phyloP scores from a whole-genome alignment of 2,797 vertebrate species.

The Trachops cirrhosus region DNA sequence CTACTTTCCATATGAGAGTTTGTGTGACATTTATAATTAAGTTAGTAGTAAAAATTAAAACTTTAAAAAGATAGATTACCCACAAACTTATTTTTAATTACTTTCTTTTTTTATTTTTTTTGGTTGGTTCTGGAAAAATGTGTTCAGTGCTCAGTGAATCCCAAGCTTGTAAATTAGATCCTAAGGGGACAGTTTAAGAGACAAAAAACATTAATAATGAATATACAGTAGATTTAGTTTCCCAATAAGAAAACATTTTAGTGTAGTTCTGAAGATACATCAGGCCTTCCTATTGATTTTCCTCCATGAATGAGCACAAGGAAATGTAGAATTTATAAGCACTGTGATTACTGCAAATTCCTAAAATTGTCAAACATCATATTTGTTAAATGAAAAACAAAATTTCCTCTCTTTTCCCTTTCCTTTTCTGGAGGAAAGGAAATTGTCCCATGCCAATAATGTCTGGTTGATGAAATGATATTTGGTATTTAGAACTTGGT shows the following conservation, averaged over 20 bases:
- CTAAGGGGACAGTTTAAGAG: neutral
- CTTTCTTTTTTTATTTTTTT: neutral
- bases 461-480: neutral
- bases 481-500: neutral
- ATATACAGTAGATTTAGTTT: conserved; percentile 7
- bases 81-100: neutral
- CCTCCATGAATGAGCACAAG: neutral
- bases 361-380: neutral
- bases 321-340: neutral
- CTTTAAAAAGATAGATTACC: neutral
- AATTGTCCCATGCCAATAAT: neutral
- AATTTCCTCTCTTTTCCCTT: neutral
- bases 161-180: conserved; percentile 45
- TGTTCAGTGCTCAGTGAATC: neutral
- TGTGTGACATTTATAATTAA: neutral
- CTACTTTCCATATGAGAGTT: neutral
- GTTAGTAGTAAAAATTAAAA: neutral
- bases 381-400: neutral
- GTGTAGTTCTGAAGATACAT: neutral
- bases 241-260: neutral
- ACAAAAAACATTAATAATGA: neutral
- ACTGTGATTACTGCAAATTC: neutral
- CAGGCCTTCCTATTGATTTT: neutral
- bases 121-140: conserved; percentile 13
- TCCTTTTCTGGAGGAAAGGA: neutral